A percentile compares a stretch with the other conserved stretches of the same genome.
Evolutionary conservation across 2,888 invertebrate genomes (phyloP).

Genomic region (Cephus rjabovi): DNA sequence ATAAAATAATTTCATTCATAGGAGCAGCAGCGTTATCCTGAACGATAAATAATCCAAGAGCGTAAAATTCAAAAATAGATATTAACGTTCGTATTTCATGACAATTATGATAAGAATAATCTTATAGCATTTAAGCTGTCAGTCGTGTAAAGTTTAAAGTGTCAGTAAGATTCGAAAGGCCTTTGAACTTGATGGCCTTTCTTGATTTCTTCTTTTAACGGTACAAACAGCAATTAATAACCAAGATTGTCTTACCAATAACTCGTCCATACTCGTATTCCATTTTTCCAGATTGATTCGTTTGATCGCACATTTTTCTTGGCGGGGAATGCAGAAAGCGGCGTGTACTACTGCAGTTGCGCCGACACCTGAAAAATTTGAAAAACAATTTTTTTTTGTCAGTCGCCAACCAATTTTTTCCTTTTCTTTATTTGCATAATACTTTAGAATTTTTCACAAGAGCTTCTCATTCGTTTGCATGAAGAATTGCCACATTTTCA

Average conservation of each 20-base stretch:
- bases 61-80: background rate
- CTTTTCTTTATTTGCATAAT: background rate
- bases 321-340: constrained; percentile 89
- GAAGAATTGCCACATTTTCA: background rate
- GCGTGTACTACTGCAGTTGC: constrained; percentile 96
- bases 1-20: background rate
- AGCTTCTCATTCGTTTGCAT: background rate
- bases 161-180: background rate
- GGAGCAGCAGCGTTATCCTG: background rate
- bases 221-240: background rate
- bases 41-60: background rate
- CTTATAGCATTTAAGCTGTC: background rate
- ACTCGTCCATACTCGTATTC: constrained; percentile 99
- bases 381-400: background rate
- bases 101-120: background rate
- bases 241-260: constrained; percentile 78
- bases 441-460: background rate
- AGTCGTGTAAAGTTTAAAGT: background rate
- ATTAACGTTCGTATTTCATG: background rate
- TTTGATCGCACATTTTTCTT: constrained; percentile 98
- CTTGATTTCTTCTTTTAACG: background rate
- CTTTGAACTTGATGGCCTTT: background rate
- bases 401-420: background rate
- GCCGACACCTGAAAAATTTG: constrained; percentile 80
- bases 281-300: constrained; percentile 99